Evolutionary conservation across 2,113 vertebrate species (phyloP).

Genomic region (Megaceryle maxima): DNA sequence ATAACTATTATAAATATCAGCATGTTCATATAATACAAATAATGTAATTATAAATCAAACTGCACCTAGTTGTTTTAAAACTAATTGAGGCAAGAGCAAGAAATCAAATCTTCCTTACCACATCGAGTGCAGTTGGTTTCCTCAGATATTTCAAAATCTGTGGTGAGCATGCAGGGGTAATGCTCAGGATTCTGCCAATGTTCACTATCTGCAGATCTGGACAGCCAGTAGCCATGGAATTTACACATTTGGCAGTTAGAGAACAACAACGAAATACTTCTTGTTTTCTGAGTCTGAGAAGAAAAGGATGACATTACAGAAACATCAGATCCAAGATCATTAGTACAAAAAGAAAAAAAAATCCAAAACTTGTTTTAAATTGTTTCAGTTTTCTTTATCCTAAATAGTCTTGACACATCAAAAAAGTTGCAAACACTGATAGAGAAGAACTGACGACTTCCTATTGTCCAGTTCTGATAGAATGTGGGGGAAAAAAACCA

Average conservation of each 20-base stretch:
- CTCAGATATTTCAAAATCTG: conserved; percentile 43
- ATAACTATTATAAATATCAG: background rate
- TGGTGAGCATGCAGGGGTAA: conserved; percentile 35
- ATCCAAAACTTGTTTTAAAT: background rate
- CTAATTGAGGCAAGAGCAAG: background rate
- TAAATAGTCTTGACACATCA: background rate
- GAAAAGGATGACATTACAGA: background rate
- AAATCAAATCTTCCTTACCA: conserved; percentile 34
- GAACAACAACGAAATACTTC: conserved; percentile 63
- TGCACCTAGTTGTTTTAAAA: background rate
- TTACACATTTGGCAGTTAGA: conserved; percentile 53
- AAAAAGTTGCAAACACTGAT: background rate
- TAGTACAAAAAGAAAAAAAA: background rate
- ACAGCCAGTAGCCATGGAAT: conserved; percentile 9
- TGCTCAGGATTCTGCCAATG: conserved; percentile 62
- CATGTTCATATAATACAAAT: background rate
- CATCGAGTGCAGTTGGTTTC: conserved; percentile 45
- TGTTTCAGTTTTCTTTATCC: background rate
- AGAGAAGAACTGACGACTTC: background rate
- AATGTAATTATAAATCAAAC: background rate
- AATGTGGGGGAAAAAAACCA: too few species aligned
- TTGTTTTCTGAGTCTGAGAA: conserved; percentile 20
- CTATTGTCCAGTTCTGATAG: background rate
- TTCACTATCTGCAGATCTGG: conserved; percentile 50
- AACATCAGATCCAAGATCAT: background rate